phyloP scores from a whole-genome alignment of 2,113 vertebrate species.

The Vulpes ferrilata region DNA sequence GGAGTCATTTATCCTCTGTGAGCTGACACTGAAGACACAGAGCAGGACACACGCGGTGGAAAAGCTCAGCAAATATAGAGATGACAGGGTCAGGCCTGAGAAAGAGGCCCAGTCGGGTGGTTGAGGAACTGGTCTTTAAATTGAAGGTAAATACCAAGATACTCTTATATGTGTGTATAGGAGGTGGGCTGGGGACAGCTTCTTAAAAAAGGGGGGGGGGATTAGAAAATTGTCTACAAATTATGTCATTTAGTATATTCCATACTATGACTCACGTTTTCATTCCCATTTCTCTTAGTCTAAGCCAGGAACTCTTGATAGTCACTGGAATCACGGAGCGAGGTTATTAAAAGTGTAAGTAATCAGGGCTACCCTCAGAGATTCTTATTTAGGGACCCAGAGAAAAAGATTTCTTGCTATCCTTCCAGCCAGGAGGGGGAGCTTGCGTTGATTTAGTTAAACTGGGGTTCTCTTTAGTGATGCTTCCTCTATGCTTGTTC shows the following conservation, averaged over 20 bases:
- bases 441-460: not conserved
- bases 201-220: not conserved
- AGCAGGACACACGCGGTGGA: not conserved
- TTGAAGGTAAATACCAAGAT: not conserved
- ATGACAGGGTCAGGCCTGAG: not conserved
- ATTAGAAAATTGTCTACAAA: not conserved
- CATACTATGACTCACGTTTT: not conserved
- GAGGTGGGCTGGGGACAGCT: not conserved
- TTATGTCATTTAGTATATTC: not conserved
- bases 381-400: not conserved
- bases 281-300: not conserved
- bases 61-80: not conserved
- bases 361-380: not conserved
- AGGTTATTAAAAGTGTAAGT: not conserved
- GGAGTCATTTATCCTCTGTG: not conserved
- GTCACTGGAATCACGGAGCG: not conserved
- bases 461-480: constrained; percentile 13
- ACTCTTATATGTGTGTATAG: not conserved
- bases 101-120: fast-evolving
- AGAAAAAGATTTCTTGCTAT: not conserved
- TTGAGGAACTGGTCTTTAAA: not conserved
- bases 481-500: not conserved
- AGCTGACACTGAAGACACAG: not conserved
- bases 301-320: not conserved
- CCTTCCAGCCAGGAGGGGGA: not conserved